These are phyloP conservation scores for Lysandra bellargus DNA, from an alignment of 2,888 invertebrate genomes.

Conservation along the genomic window DNA sequence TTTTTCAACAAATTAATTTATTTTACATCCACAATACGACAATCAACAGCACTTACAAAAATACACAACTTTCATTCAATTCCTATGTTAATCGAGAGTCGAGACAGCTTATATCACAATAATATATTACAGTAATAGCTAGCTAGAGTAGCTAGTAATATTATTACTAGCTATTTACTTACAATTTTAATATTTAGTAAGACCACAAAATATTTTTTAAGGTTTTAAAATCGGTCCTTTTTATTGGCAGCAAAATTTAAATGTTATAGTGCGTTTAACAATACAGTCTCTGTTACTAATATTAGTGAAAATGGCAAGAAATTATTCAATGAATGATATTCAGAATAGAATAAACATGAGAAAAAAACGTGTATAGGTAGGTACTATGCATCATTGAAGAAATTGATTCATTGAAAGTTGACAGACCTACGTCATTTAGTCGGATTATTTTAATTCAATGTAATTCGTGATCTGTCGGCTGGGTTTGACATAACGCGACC, in stretches of 20 bases:
- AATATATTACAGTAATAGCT: too few relatives aligned
- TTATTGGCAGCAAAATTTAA: background rate
- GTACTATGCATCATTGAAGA: too few relatives aligned
- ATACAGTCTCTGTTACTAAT: too few relatives aligned
- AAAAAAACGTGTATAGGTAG: too few relatives aligned
- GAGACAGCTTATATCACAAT: constrained; percentile 59
- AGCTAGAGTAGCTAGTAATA: too few relatives aligned
- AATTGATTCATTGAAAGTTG: too few relatives aligned
- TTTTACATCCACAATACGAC: constrained; percentile 52
- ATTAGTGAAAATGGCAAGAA: background rate
- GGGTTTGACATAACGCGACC: too few relatives aligned
- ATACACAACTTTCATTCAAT: constrained; percentile 39
- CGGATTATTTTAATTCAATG: too few relatives aligned
- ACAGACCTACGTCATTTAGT: too few relatives aligned
- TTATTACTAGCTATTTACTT: constrained; percentile 42
- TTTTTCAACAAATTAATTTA: constrained; percentile 68
- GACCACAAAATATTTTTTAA: background rate
- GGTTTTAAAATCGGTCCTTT: background rate
- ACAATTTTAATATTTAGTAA: background rate
- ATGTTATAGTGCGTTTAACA: background rate
- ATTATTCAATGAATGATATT: background rate
- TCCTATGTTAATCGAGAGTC: constrained; percentile 58
- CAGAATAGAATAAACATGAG: too few relatives aligned
- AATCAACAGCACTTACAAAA: constrained; percentile 46
- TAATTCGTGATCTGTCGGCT: too few relatives aligned